Base-by-base conservation (phyloP, 1,140 invertebrate genomes). In the Bombus waltoni region DNA sequence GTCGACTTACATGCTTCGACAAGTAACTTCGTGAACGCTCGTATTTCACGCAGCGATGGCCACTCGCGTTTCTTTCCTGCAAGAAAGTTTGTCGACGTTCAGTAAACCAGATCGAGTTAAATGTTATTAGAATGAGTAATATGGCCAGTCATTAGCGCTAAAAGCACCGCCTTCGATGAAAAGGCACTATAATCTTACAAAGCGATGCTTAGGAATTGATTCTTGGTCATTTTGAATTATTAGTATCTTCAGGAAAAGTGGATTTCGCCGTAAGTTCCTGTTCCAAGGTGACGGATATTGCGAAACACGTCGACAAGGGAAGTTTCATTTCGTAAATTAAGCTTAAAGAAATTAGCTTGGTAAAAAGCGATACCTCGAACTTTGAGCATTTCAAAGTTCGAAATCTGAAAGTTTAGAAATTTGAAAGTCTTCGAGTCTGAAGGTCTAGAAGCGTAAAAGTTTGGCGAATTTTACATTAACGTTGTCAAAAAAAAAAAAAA, bases 11-110 rank as follows among this genome's bases (percentile, higher is more conserved):
- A 62, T 65, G 59, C 28, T 65, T 65, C 9, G 13, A 78, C 38
- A 40, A 78, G 59, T 25, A 4, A 28, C 57, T 62, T 62, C 9
- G 25, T 2, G 75, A 65, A 78, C 13, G 38, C 18, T 78, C n/a
- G 15, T 44, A 42, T 74, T 81, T 73, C 53, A 81, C 42, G 40
- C 80, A 57, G 70, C 80, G 80, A 59, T 72, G 79, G 70, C 40
- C 28, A 72, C 13, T n/a, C 25, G 47, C 47, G 28, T 73, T 74
- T 73, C 70, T 53, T 76, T 83, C 62, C 72, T 76, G 59, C 25
- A 53, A 42, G 80, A 62, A 65, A 78, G 75, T 78, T 65, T 42
- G 22, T 15, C 62, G 2, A 42, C n/a, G 25, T 42, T 40, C 75
- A 25, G 15, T 22, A 38, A 38, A 78, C 28, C 18, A 53, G 15